Evolutionary conservation across 2,888 invertebrate species (phyloP), one percentile per base, ranked within the genome.

Genomic region (Autographa pulchrina): DNA sequence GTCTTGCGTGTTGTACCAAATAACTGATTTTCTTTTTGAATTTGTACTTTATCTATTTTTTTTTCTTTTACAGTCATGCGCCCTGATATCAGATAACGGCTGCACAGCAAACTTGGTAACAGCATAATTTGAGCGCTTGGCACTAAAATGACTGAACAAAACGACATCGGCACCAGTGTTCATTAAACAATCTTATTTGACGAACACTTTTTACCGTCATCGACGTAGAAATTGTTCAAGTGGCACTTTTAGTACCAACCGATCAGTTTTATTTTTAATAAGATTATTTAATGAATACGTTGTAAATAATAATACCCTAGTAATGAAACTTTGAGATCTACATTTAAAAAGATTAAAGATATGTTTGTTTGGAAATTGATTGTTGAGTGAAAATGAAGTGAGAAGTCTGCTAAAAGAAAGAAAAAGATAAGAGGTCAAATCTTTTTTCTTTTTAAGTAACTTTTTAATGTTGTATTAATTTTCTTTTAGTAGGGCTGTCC

Each of bases 11-110:
- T 3, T 25, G 25, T 25, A 25, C 25, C 25, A 25, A 25, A 3
- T 25, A 25, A 25, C 1, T 25, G 25, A 25, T 25, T 25, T 25
- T 25, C 25, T 25, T 25, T 25, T 25, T 1, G 25, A 25, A 25
- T 25, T 25, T 25, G 25, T 25, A 25, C 25, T 25, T 25, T 25
- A 25, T 25, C 25, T 25, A 25, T 2, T 48, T 48, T 7, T 48
- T n/a, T 48, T 16, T 76, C 68, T 69, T 65, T 86, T 86, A 18
- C 88, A 92, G 92, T 63, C 83, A 78, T 92, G 92, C 74, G 78
- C 67, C 14, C 70, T 62, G 0, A 87, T 88, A 43, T 81, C 91
- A 2, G 70, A 78, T 4, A 64, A 54, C n/a, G 90, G 91, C 11
- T 92, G 91, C 68, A 85, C 86, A 2, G 83, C 88, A 14, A 66